Evolutionary conservation across 2,113 vertebrate genomes (phyloP), one percentile per base, ranked within the genome.

Genomic region (Etheostoma spectabile): DNA sequence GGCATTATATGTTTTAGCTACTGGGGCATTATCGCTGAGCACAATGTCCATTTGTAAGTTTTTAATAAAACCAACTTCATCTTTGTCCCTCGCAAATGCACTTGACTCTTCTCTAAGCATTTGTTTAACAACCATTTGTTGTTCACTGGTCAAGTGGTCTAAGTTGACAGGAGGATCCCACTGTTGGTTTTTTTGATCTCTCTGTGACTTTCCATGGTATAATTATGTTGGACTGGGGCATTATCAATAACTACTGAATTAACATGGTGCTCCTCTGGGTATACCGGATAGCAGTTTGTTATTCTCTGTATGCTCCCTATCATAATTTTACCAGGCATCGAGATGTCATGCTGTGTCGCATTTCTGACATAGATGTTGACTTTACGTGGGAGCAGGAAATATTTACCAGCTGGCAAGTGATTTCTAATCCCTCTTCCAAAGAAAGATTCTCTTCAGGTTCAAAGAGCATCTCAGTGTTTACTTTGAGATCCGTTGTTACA

Each of bases 11-110:
- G 61, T 65, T 76, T 64, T 75, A 5, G 30, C 46, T 14, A 38
- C 48, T 53, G 60, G 60, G 14, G 27, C 33, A 0, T 64, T 15
- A 45, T 55, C 60, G 18, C 18, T 66, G 33, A 76, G 22, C 22
- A 49, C 57, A 49, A 67, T 67, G 38, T 67, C 74, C 63, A 77
- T 66, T 33, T 57, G 33, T 10, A 74, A n/a, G 14, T 38, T 42
- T 61, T 35, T 51, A 1, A 62, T 74, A 4, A 8, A 38, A 0
- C 59, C 46, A 0, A 24, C 5, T 0, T 62, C 13, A 16, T 51
- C 19, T 33, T n/a, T 51, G 5, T 62, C 12, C 2, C 52, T 66
- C 2, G 62, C 24, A n/a, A 57, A 66, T 30, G 51, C 62, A 0
- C 62, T 24, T 4, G 27, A 27, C 27, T 27, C 27, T 27, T 27